These are phyloP conservation scores for Apis florea DNA, from an alignment of 1,140 invertebrate genomes.

Conservation along the genomic window DNA sequence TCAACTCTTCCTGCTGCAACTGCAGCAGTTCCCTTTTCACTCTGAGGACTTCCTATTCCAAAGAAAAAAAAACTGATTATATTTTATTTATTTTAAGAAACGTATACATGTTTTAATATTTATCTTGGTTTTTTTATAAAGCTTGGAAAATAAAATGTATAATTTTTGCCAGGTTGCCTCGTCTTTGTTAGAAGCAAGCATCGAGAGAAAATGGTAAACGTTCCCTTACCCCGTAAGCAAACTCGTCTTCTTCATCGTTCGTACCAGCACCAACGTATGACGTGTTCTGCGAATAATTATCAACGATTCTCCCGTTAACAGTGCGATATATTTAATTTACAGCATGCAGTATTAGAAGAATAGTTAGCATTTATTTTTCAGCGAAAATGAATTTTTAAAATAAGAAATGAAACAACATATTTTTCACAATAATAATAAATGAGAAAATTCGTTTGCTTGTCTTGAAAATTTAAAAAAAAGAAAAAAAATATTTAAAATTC, in stretches of 20 bases:
- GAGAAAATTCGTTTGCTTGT: too few relatives aligned
- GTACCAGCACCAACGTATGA: conserved; percentile 62
- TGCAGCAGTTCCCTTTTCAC: conserved; percentile 89
- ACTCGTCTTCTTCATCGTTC: conserved; percentile 74
- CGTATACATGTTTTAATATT: background rate
- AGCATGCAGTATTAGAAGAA: conserved; percentile 28
- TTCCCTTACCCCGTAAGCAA: conserved; percentile 72
- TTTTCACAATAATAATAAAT: too few relatives aligned
- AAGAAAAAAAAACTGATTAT: background rate
- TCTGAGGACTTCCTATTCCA: conserved; percentile 84
- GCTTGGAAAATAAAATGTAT: background rate
- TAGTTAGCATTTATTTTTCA: background rate
- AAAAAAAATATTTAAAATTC: background rate
- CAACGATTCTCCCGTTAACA: conserved; percentile 53
- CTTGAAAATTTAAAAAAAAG: too few relatives aligned
- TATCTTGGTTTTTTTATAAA: background rate
- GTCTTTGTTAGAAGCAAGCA: conserved; percentile 33
- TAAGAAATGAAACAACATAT: too few relatives aligned
- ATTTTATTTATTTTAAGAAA: background rate
- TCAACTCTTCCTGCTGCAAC: conserved; percentile 88
- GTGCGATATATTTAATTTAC: conserved; percentile 48
- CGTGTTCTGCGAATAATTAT: conserved; percentile 67
- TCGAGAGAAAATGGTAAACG: background rate
- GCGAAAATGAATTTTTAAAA: too few relatives aligned
- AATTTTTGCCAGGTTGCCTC: background rate